Conservation (phyloP, 2,113 vertebrate genomes). For the Coracopsis vasa region DNA sequence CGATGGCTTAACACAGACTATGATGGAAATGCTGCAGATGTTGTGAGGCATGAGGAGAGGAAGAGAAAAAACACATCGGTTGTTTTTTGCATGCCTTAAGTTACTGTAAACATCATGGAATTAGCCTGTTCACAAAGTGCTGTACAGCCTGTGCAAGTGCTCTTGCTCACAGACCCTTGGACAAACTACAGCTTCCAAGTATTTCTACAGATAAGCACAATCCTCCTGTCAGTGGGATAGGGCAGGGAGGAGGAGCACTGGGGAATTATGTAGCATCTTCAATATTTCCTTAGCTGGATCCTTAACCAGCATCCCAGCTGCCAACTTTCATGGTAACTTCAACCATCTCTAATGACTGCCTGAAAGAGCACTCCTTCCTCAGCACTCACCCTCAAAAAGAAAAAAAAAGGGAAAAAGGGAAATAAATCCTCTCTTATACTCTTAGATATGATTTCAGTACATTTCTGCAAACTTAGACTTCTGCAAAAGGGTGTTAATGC, state of each 20-base stretch:
- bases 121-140: not conserved
- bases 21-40: constrained; percentile 1
- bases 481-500: not conserved
- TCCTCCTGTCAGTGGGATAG: not conserved
- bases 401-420: not conserved
- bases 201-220: not conserved
- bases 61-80: not conserved
- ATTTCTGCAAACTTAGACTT: not conserved
- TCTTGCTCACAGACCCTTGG: not conserved
- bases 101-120: not conserved
- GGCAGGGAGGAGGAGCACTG: not conserved
- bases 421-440: not conserved
- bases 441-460: not conserved
- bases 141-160: not conserved
- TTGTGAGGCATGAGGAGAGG: not conserved
- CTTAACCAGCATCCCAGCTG: not conserved
- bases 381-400: not conserved
- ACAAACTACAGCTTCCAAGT: not conserved
- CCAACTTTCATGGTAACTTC: not conserved
- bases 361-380: not conserved
- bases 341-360: not conserved
- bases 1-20: not conserved
- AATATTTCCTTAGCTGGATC: not conserved
- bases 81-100: not conserved
- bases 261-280: not conserved